Evolutionary conservation across 2,797 vertebrate species (phyloP).

Genomic region (Aratinga solstitialis): DNA sequence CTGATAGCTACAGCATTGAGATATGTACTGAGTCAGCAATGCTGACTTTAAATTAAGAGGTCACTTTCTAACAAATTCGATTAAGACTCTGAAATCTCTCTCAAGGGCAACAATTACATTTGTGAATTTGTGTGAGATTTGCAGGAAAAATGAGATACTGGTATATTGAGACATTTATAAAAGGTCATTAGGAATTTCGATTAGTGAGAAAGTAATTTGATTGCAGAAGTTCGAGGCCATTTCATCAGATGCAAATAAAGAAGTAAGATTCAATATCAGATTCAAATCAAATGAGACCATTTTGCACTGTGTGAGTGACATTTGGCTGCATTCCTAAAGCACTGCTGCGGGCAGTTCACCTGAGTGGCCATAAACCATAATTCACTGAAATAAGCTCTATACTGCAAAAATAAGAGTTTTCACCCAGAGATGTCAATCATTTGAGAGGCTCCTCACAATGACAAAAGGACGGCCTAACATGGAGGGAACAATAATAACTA

Average conservation of each 20-base stretch:
- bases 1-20: neutral
- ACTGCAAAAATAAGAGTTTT: neutral
- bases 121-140: neutral
- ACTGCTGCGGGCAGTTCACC: neutral
- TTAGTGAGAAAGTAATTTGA: neutral
- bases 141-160: neutral
- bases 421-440: neutral
- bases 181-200: neutral
- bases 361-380: neutral
- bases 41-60: neutral
- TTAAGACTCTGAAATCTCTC: neutral
- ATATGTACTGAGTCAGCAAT: rapidly evolving
- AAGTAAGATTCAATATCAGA: neutral
- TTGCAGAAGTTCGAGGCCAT: neutral
- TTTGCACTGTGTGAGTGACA: neutral
- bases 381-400: neutral
- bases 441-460: neutral
- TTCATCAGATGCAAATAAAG: neutral
- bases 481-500: neutral
- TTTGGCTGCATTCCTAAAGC: neutral
- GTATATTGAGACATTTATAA: neutral
- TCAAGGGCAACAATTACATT: neutral
- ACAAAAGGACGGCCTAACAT: neutral
- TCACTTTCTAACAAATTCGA: neutral
- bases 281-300: neutral